Percentiles rank a stretch among this genome's conserved stretches.
Evolutionary conservation across 2,113 vertebrate species (phyloP).

Genomic region (Podarcis raffonei): DNA sequence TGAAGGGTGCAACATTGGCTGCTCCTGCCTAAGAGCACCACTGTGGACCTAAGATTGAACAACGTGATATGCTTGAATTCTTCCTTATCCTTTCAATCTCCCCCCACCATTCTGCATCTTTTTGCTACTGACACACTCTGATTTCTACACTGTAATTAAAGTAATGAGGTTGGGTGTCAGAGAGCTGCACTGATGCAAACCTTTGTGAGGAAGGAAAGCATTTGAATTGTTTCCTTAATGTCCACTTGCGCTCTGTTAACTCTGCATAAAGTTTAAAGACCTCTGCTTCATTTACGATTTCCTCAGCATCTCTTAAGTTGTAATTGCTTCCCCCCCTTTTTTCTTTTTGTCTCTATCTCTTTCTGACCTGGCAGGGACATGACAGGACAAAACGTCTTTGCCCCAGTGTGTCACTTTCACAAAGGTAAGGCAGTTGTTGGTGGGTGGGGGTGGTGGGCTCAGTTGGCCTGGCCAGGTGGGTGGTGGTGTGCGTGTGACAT

Average conservation of each 20-base stretch:
- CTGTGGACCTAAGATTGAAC: neutral
- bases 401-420: too few relatives aligned
- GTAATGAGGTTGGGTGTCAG: neutral
- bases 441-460: too few relatives aligned
- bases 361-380: neutral
- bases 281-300: neutral
- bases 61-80: neutral
- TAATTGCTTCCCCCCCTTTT: conserved; percentile 1
- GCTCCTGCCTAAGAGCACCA: neutral
- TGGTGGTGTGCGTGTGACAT: too few relatives aligned
- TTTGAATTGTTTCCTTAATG: conserved; percentile 4
- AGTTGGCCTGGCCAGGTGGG: too few relatives aligned
- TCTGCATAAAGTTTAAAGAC: conserved; percentile 34
- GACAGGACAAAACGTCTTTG: too few relatives aligned
- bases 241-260: conserved; percentile 22
- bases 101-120: neutral
- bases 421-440: too few relatives aligned
- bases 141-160: conserved; percentile 15
- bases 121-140: neutral
- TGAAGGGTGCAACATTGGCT: too few relatives aligned
- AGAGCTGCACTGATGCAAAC: neutral
- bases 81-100: neutral
- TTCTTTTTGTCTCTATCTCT: neutral
- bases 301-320: neutral
- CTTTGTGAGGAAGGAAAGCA: neutral